Evolutionary conservation across 2,113 vertebrate genomes (phyloP).

Genomic region (Actenoides hombroni): DNA sequence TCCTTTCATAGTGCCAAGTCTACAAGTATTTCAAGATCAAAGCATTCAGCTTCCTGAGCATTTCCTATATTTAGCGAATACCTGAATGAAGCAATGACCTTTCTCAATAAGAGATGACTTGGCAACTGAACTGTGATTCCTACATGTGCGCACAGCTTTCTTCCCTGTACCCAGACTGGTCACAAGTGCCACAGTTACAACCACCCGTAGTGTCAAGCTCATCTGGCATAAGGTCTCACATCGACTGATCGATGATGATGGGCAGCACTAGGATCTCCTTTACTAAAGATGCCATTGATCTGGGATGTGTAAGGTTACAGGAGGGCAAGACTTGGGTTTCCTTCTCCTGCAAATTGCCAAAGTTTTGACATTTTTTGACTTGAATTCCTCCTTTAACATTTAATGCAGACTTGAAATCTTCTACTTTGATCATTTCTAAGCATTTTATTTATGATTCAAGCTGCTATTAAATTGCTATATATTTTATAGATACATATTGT

Average conservation of each 20-base stretch:
- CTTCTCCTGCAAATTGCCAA: background rate
- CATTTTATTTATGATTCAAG: background rate
- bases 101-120: background rate
- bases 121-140: background rate
- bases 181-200: fast-evolving
- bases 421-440: background rate
- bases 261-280: background rate
- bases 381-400: background rate
- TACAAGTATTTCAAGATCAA: constrained; percentile 50
- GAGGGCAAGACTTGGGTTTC: background rate
- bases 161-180: background rate
- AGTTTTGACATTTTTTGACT: background rate
- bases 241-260: background rate
- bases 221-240: background rate
- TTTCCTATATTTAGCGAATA: constrained; percentile 55
- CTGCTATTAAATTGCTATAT: background rate
- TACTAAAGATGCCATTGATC: background rate
- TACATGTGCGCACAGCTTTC: background rate
- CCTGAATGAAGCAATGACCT: constrained; percentile 23
- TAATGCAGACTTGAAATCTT: background rate
- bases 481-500: background rate
- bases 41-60: constrained; percentile 3
- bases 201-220: fast-evolving
- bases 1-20: background rate
- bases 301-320: background rate